Base-by-base conservation (phyloP, 2,888 invertebrate genomes). In the Vanessa cardui region DNA sequence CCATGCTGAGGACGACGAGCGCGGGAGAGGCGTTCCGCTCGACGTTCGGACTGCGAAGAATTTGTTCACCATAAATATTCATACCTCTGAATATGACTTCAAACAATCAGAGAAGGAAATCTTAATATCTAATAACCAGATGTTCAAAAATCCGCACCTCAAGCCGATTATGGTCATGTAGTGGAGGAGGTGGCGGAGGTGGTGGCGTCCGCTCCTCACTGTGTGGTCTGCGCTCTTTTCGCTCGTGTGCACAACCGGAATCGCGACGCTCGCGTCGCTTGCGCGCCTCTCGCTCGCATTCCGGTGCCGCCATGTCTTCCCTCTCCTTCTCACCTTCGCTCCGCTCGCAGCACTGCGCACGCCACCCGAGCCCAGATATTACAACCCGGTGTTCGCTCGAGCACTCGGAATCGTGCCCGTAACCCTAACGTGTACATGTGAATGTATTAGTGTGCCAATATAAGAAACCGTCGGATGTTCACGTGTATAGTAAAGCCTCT, bases 191-290 rank as follows among this genome's bases (percentile, higher is more conserved):
- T 21, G 91, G 90, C 59, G 89, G 89, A 46, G 91, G 87, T 21
- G 90, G 89, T 8, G 88, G 88, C 9, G 82, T 80, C n/a, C 92
- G 82, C 80, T 92, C 92, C 77, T 92, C 92, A 76, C 92, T 92
- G 74, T 89, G 91, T 50, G 92, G 90, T 66, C 92, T 81, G 58
- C 92, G 80, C 74, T 92, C 92, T 72, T 92, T 92, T 67, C 92
- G 82, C 83, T 92, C 93, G 78, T 90, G 92, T 49, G 90, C 86
- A 77, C 88, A 85, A 69, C 94, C 94, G 67, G 94, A 93, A 80
- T 94, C 94, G n/a, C 94, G 89, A 65, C 94, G 92, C 86, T 94
- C 94, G 80, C 94, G 94, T 59, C 94, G 90, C 85, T 94, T 94
- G 78, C 94, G 93, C 75, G 94, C 93, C 86, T 94, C 92, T 77